A percentile compares a stretch with the other conserved stretches of the same genome.
phyloP scores from a whole-genome alignment of 2,888 invertebrate species.

The Abrostola tripartita region DNA sequence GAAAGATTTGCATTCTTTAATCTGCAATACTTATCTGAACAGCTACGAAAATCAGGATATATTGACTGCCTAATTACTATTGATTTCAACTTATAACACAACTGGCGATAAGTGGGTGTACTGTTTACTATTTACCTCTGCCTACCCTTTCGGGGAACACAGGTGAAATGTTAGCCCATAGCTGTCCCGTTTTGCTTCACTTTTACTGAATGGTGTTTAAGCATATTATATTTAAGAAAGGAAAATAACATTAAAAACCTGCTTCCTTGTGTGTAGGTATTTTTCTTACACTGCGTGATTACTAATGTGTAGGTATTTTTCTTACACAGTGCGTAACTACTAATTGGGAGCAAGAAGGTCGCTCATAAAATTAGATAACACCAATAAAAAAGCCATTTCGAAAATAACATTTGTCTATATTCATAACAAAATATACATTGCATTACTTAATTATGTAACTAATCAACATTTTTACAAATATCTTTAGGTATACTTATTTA shows the following conservation, averaged over 20 bases:
- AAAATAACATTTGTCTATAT: conserved; percentile 57
- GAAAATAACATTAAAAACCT: no score
- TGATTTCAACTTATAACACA: no score
- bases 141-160: no score
- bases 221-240: neutral
- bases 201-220: no score
- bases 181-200: no score
- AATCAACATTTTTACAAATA: conserved; percentile 48
- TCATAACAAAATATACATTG: conserved; percentile 71
- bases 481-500: conserved; percentile 44
- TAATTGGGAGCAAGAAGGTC: conserved; percentile 20
- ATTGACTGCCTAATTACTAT: no score
- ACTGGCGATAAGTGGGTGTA: no score
- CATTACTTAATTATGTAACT: conserved; percentile 41
- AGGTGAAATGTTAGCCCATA: no score
- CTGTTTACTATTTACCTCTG: no score
- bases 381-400: conserved; percentile 3
- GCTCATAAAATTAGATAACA: conserved; percentile 6
- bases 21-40: no score
- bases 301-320: conserved; percentile 8
- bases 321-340: conserved; percentile 6
- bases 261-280: neutral
- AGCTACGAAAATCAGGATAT: no score
- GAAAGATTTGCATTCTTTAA: no score
- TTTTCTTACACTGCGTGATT: conserved; percentile 3